A percentile compares a stretch with the other conserved stretches of the same genome.
Evolutionary conservation across 2,113 vertebrate genomes (phyloP).

Genomic region (Tetrax tetrax): DNA sequence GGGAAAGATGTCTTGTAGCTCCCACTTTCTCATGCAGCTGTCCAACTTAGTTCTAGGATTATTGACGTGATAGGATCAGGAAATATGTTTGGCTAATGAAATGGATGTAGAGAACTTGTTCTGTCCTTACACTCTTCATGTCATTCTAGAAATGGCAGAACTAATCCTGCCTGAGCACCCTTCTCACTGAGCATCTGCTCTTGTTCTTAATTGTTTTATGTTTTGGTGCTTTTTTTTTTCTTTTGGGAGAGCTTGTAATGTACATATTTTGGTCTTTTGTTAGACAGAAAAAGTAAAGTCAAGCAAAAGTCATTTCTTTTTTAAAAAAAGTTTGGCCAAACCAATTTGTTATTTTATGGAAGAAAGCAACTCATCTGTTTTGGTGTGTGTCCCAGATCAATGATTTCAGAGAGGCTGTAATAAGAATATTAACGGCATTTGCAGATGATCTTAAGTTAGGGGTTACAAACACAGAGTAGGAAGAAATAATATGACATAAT

Average conservation of each 20-base stretch:
- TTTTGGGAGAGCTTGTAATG: background rate
- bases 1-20: background rate
- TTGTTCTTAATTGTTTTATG: background rate
- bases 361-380: background rate
- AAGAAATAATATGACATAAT: background rate
- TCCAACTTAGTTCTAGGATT: background rate
- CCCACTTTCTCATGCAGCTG: background rate
- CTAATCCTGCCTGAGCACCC: background rate
- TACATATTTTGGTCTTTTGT: background rate
- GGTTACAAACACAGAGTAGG: background rate
- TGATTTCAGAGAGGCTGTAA: background rate
- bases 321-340: background rate
- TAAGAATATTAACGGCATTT: background rate
- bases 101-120: background rate
- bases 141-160: background rate
- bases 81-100: background rate
- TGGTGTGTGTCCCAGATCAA: background rate
- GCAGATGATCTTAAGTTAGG: background rate
- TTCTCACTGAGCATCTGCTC: background rate
- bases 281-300: background rate
- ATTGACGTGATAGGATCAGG: background rate
- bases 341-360: background rate
- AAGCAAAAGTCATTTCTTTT: too few species aligned
- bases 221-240: background rate
- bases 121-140: background rate